Percentiles rank a stretch among this genome's conserved stretches.
Evolutionary conservation across 2,113 vertebrate species (phyloP).

Genomic region (Corydoras sp.): DNA sequence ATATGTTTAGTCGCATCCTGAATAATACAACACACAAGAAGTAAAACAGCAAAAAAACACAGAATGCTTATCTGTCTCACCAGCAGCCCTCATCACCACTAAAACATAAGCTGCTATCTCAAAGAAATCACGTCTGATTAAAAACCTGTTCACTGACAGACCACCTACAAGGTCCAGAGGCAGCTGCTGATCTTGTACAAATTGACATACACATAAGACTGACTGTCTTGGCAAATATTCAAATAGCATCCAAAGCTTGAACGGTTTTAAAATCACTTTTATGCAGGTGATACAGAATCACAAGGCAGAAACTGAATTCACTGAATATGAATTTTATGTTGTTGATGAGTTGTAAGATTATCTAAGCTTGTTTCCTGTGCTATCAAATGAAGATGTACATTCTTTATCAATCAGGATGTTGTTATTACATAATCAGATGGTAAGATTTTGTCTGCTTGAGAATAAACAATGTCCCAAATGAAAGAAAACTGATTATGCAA

Average conservation of each 20-base stretch:
- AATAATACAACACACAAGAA: too few species aligned
- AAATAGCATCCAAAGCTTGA: constrained; percentile 17
- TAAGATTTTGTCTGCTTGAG: too few species aligned
- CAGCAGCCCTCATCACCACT: constrained; percentile 14
- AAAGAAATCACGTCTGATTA: constrained; percentile 39
- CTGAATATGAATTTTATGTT: not conserved
- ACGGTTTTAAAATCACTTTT: constrained; percentile 17
- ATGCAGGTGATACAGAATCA: constrained; percentile 3
- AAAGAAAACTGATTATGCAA: not conserved
- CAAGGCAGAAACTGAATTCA: too few species aligned
- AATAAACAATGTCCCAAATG: not conserved
- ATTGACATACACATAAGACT: constrained; percentile 19
- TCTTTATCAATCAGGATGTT: too few species aligned
- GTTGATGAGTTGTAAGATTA: not conserved
- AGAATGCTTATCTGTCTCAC: constrained; percentile 12
- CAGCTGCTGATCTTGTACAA: constrained; percentile 18
- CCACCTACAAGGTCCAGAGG: constrained; percentile 20
- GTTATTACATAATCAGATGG: too few species aligned
- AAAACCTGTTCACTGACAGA: constrained; percentile 26
- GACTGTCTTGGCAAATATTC: constrained; percentile 15
- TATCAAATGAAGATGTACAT: too few species aligned
- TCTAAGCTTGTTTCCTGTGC: too few species aligned
- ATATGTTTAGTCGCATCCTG: too few species aligned
- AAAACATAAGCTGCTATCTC: constrained; percentile 23
- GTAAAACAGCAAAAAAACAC: constrained; percentile 32